Evolutionary conservation across 64 coral and sea anemone genomes (phyloP), one percentile per base, ranked within the genome.

Genomic region (Astreopora myriophthalma): DNA sequence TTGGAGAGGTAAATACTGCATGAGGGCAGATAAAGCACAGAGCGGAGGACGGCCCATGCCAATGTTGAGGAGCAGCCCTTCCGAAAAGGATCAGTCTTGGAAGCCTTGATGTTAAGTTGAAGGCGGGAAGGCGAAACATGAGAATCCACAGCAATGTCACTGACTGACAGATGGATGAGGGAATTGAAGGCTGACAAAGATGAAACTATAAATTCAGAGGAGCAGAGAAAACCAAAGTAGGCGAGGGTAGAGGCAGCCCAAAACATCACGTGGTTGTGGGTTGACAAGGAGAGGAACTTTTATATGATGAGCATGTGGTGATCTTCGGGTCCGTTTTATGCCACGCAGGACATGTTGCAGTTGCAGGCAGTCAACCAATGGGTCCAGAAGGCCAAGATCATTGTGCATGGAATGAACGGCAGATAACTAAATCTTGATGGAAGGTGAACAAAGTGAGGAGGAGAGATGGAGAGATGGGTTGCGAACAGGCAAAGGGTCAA

Each of bases 51-150:
- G 36, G 7, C 74, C 75, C 33, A 17, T 7, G 17, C 20, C 76
- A 20, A 38, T 80, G 25, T 33, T 24, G 46, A 57, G 12, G 23
- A 31, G 49, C 42, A n/a, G 16, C 71, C 70, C 40, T 72, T 26
- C 20, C 48, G 46, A 49, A 76, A 88, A 0, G 71, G 86, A 48
- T 88, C 71, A 31, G 48, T 63, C 48, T 76, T 76, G 29, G 86
- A 88, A 14, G 71, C 67, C 30, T 61, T 58, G 12, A 88, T 88
- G 12, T 9, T 9, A 0, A 74, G 3, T 5, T 28, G 85, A 3
- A 73, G 6, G 25, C 31, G 11, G 5, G 40, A 29, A 17, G 86
- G 29, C 7, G 14, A 10, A n/a, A 20, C 7, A 16, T 60, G 30
- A 20, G 17, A 55, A 44, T 63, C 86, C 1, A 52, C 48, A 0